A percentile compares a stretch with the other conserved stretches of the same genome.
Conservation (phyloP, 1,140 invertebrate genomes). For the Dolichoris vasculosae region DNA sequence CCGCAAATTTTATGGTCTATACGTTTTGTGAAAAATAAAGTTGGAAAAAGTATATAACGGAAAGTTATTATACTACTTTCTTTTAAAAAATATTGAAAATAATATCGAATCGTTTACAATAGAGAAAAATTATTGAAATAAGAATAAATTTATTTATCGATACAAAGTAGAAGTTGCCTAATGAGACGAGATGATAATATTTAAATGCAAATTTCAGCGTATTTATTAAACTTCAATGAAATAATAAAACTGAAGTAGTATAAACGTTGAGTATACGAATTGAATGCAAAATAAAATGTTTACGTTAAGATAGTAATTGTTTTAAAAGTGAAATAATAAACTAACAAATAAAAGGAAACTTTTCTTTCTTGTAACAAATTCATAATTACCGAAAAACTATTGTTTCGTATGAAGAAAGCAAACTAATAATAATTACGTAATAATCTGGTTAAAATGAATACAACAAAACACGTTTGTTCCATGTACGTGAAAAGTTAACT, state of each 20-base stretch:
- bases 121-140: not conserved
- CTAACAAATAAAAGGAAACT: not conserved
- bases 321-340: not conserved
- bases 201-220: not conserved
- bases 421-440: not conserved
- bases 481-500: not conserved
- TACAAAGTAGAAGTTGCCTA: not conserved
- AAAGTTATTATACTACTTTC: not conserved
- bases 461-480: not conserved
- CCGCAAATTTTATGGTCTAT: not conserved
- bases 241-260: not conserved
- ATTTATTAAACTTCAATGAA: not conserved
- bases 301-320: not conserved
- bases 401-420: not conserved
- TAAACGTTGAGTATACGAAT: not conserved
- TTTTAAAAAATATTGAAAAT: not conserved
- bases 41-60: not conserved
- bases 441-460: not conserved
- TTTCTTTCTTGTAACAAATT: not conserved
- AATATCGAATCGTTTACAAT: not conserved
- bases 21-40: not conserved
- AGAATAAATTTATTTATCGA: not conserved
- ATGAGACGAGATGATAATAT: not conserved
- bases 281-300: not conserved
- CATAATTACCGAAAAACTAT: not conserved